These are phyloP conservation scores for Erythrocercus mccallii DNA, from an alignment of 2,113 vertebrate species.

Conservation along the genomic window DNA sequence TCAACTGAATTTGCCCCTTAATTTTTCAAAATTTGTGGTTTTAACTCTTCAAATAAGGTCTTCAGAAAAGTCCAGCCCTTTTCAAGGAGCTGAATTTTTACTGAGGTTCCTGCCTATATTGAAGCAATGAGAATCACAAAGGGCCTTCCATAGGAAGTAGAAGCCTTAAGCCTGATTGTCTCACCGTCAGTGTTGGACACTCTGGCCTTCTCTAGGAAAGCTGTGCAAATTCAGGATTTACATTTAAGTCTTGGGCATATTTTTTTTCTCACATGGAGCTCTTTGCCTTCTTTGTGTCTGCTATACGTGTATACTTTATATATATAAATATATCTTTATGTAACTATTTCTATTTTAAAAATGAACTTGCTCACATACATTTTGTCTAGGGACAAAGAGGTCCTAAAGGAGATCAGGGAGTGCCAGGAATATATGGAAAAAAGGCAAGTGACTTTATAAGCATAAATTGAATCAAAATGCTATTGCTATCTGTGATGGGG, in stretches of 20 bases:
- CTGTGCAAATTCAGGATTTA: not conserved
- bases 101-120: not conserved
- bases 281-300: not conserved
- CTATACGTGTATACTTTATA: not conserved
- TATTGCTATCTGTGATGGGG: not conserved
- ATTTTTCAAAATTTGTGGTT: not conserved
- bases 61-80: not conserved
- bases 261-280: not conserved
- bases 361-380: not conserved
- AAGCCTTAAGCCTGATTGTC: not conserved
- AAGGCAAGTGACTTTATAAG: slow-evolving; percentile 71
- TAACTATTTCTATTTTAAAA: not conserved
- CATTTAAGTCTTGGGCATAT: not conserved
- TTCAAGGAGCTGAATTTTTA: not conserved
- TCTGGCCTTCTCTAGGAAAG: not conserved
- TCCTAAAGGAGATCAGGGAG: slow-evolving; percentile 79
- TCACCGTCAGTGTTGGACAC: not conserved
- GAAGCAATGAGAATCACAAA: not conserved
- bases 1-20: not conserved
- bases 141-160: not conserved
- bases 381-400: slow-evolving; percentile 83
- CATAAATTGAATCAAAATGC: not conserved
- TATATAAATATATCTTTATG: not conserved
- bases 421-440: slow-evolving; percentile 84
- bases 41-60: not conserved